A percentile compares a stretch with the other conserved stretches of the same genome.
These are phyloP conservation scores for Pararge aegeria DNA, from an alignment of 1,140 invertebrate genomes.

Conservation along the genomic window DNA sequence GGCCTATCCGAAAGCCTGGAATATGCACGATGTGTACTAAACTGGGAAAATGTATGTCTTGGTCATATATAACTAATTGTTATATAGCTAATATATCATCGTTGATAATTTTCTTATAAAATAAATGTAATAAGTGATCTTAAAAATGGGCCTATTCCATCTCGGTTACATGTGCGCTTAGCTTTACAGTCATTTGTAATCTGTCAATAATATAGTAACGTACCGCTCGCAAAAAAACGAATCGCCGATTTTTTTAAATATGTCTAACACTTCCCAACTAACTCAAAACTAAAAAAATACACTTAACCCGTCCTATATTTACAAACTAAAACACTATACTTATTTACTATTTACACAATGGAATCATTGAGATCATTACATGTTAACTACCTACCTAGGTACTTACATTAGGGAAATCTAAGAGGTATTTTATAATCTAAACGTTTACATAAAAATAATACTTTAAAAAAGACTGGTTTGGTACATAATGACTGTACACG, in stretches of 20 bases:
- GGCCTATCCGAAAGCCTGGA: too few species aligned
- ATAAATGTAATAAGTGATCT: too few species aligned
- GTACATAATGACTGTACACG: conserved; percentile 45
- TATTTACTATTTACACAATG: conserved; percentile 69
- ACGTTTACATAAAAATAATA: conserved; percentile 66
- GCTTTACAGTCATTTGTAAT: neutral
- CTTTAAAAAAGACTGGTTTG: conserved; percentile 69
- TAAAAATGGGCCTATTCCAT: conserved; percentile 3
- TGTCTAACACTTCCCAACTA: conserved; percentile 45
- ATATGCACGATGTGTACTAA: too few species aligned
- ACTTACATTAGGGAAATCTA: conserved; percentile 54
- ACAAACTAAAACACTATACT: conserved; percentile 35
- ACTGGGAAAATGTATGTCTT: too few species aligned
- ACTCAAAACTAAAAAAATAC: conserved; percentile 35
- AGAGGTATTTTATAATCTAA: conserved; percentile 50
- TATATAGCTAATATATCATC: too few species aligned
- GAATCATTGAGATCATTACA: conserved; percentile 78
- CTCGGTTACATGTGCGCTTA: neutral
- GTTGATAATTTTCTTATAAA: too few species aligned
- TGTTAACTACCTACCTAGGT: conserved; percentile 47
- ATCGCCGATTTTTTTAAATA: conserved; percentile 33
- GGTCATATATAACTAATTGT: too few species aligned
- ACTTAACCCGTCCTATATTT: conserved; percentile 29
- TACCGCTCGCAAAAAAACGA: conserved; percentile 25
- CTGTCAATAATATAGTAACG: neutral